Conservation (phyloP, 2,888 invertebrate genomes). For the Dicranocentrus wangi region DNA sequence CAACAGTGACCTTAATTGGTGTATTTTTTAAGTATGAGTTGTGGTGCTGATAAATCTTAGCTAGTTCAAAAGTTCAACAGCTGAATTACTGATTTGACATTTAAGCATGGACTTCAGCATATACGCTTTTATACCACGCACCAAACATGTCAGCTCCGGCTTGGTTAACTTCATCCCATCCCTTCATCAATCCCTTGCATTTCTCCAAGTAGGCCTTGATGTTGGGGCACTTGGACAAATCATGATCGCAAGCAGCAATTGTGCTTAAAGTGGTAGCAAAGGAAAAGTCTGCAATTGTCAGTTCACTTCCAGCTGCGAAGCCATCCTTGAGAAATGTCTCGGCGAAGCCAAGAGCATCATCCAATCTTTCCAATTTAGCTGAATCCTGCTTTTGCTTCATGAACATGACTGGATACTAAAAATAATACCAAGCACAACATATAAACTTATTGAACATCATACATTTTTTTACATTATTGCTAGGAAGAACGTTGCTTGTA, state of each 20-base stretch:
- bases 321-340: constrained; percentile 75
- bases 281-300: constrained; percentile 76
- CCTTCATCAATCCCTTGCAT: constrained; percentile 79
- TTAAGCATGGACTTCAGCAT: constrained; percentile 74
- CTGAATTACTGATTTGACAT: too few relatives aligned
- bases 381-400: constrained; percentile 74
- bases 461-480: too few relatives aligned
- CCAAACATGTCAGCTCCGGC: constrained; percentile 72
- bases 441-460: background rate
- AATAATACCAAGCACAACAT: background rate
- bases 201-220: constrained; percentile 80
- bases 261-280: constrained; percentile 76
- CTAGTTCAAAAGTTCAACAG: too few relatives aligned
- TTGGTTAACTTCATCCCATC: constrained; percentile 77
- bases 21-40: too few relatives aligned
- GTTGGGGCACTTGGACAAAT: constrained; percentile 82
- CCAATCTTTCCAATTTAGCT: constrained; percentile 73
- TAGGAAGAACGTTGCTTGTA: too few relatives aligned
- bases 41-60: too few relatives aligned
- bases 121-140: constrained; percentile 65
- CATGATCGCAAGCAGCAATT: constrained; percentile 76
- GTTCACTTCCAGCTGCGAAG: constrained; percentile 75
- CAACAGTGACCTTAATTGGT: too few relatives aligned
- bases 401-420: constrained; percentile 68
- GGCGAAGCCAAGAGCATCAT: constrained; percentile 75